Evolutionary conservation across 2,113 vertebrate genomes (phyloP).

Genomic region (Hippocampus guttulatus): DNA sequence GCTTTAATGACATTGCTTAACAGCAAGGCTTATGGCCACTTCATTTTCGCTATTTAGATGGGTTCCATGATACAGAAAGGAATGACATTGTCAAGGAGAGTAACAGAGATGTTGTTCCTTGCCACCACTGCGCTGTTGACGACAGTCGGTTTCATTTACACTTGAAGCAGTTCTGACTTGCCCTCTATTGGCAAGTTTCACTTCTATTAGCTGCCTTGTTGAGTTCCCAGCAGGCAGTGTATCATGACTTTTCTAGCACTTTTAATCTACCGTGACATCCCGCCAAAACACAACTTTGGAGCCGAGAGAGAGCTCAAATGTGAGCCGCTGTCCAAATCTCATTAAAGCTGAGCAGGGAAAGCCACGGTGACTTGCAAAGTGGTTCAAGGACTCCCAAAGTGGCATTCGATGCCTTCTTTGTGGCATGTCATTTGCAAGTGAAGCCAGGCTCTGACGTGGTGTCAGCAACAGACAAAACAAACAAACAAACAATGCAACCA

Average conservation of each 20-base stretch:
- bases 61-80: too few relatives aligned
- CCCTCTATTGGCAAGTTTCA: background rate
- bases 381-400: constrained; percentile 3
- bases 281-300: background rate
- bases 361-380: background rate
- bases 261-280: background rate
- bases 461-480: background rate
- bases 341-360: background rate
- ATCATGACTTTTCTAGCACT: background rate
- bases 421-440: background rate
- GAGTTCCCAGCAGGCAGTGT: background rate
- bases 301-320: background rate
- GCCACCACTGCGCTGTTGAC: too few relatives aligned
- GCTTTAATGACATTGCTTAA: too few relatives aligned
- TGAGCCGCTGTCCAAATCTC: background rate
- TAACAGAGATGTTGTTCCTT: too few relatives aligned
- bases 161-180: background rate
- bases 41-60: too few relatives aligned
- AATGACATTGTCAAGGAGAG: too few relatives aligned
- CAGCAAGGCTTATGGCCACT: too few relatives aligned
- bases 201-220: background rate
- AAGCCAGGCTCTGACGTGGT: background rate
- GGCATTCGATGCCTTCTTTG: background rate
- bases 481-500: background rate
- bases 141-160: background rate